Evolutionary conservation across 2,888 invertebrate genomes (phyloP).

Genomic region (Drosophila greeni): DNA sequence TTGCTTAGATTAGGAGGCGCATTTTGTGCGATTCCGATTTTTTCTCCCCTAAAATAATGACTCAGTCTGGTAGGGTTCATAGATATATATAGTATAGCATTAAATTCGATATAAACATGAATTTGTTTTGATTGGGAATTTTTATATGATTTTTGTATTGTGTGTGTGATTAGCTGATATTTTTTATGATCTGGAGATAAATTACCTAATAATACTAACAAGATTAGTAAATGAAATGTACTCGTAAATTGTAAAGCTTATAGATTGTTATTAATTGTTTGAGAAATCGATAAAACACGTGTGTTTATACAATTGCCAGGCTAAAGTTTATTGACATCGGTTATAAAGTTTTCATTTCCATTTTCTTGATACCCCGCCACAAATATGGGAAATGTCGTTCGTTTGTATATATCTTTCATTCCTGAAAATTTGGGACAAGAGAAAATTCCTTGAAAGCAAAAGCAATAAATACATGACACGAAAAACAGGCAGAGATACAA

Average conservation of each 20-base stretch:
- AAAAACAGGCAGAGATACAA: conserved; percentile 8
- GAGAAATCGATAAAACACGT: conserved; percentile 5
- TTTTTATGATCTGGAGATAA: not conserved
- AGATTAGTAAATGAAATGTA: not conserved
- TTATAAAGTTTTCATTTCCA: conserved; percentile 29
- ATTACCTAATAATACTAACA: not conserved
- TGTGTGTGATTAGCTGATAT: not conserved
- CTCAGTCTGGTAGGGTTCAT: conserved; percentile 5
- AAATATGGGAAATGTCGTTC: conserved; percentile 8
- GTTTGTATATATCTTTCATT: conserved; percentile 13
- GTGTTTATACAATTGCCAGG: conserved; percentile 47
- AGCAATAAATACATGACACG: conserved; percentile 38
- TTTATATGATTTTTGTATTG: conserved; percentile 1
- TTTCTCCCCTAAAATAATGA: conserved; percentile 5
- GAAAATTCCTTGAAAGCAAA: conserved; percentile 46
- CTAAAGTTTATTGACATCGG: conserved; percentile 46
- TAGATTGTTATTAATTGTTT: not conserved
- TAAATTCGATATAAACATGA: not conserved
- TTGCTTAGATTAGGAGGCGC: conserved; percentile 31
- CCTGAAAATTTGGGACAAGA: conserved; percentile 49
- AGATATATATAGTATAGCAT: not conserved
- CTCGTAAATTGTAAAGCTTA: not conserved
- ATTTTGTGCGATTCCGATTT: conserved; percentile 20
- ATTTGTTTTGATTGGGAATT: not conserved
- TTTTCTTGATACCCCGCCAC: too few species aligned